Percentiles rank a stretch among this genome's conserved stretches.
Evolutionary conservation across 2,888 invertebrate species (phyloP).

Genomic region (Tigriopus californicus): DNA sequence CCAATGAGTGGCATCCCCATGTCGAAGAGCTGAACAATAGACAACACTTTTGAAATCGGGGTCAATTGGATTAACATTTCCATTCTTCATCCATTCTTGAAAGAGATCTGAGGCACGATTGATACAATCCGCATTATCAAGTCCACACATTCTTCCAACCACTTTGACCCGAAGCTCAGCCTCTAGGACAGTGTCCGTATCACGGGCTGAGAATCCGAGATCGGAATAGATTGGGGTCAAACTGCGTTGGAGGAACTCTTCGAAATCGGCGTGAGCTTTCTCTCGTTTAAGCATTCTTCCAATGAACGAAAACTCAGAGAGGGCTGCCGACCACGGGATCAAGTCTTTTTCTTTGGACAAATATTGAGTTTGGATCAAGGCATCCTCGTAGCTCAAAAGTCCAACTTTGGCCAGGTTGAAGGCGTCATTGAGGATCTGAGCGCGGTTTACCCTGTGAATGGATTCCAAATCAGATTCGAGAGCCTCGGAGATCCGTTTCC

Average conservation of each 20-base stretch:
- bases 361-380: constrained; percentile 49
- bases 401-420: constrained; percentile 57
- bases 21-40: background rate
- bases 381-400: constrained; percentile 40
- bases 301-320: background rate
- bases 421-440: constrained; percentile 58
- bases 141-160: background rate
- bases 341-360: constrained; percentile 42
- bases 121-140: background rate
- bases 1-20: background rate
- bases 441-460: constrained; percentile 54
- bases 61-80: background rate
- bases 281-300: background rate
- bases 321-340: constrained; percentile 56
- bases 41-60: background rate
- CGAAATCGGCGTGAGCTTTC: background rate
- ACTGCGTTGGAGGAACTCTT: background rate
- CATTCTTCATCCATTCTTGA: background rate
- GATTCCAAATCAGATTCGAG: constrained; percentile 37
- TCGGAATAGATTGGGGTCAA: background rate
- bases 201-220: background rate
- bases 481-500: constrained; percentile 43
- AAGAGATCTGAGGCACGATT: background rate
- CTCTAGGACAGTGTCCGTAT: background rate
- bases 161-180: background rate